phyloP scores from a whole-genome alignment of 92 coral and sea anemone genomes.

The Isaurus tuberculatus region DNA sequence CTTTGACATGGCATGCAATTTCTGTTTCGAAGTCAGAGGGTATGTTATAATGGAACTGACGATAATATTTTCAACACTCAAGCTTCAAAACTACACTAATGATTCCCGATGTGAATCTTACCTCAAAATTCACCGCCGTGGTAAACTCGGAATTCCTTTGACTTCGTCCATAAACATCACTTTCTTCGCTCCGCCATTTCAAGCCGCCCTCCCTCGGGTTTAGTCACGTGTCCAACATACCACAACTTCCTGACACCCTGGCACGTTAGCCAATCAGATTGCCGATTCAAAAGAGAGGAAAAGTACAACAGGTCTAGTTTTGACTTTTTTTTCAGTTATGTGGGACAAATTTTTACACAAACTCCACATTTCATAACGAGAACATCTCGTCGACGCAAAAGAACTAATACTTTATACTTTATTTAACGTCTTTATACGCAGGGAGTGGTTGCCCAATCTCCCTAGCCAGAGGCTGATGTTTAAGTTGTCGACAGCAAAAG shows the following conservation, averaged over 20 bases:
- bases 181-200: conserved; percentile 67
- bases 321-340: too few species aligned
- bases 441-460: too few species aligned
- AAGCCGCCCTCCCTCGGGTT: conserved; percentile 39
- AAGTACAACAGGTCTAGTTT: background rate
- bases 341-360: too few species aligned
- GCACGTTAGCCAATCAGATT: conserved; percentile 34
- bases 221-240: conserved; percentile 60
- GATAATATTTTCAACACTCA: conserved; percentile 17
- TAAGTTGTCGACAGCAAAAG: too few species aligned
- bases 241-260: conserved; percentile 18
- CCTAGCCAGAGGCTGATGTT: too few species aligned
- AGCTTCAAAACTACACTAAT: conserved; percentile 6
- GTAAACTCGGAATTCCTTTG: conserved; percentile 43
- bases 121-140: conserved; percentile 32
- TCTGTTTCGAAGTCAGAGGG: conserved; percentile 40
- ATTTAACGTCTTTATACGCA: too few species aligned
- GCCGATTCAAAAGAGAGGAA: background rate
- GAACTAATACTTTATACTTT: too few species aligned
- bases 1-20: background rate
- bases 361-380: too few species aligned
- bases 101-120: conserved; percentile 15
- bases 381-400: too few species aligned
- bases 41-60: background rate
- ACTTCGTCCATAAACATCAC: conserved; percentile 30